phyloP scores from a whole-genome alignment of 1,140 invertebrate species.

The Lepidostoma basale region DNA sequence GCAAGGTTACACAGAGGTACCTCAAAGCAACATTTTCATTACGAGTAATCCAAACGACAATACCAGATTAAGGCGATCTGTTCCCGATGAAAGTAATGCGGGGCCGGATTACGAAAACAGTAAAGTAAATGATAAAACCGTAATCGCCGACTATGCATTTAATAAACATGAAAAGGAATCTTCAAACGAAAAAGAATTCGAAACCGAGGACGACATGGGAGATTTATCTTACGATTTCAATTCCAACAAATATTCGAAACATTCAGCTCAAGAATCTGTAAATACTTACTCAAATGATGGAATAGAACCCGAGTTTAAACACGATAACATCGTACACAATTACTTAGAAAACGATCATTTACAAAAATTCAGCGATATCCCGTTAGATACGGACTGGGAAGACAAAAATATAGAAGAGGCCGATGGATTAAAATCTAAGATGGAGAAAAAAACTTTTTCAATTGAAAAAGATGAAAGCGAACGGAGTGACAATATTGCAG shows the following conservation, averaged over 20 bases:
- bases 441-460: not conserved
- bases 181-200: constrained; percentile 27
- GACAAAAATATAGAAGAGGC: not conserved
- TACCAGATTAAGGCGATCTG: not conserved
- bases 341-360: too few species aligned
- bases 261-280: too few species aligned
- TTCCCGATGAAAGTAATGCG: not conserved
- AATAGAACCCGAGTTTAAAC: too few species aligned
- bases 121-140: not conserved
- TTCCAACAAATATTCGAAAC: not conserved
- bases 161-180: not conserved
- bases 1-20: not conserved
- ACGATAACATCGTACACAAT: too few species aligned
- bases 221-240: constrained; percentile 36
- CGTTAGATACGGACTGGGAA: not conserved
- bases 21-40: not conserved
- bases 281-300: too few species aligned
- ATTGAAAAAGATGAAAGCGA: constrained; percentile 21
- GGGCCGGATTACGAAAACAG: not conserved
- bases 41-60: not conserved
- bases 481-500: constrained; percentile 2
- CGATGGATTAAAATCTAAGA: not conserved
- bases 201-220: constrained; percentile 43
- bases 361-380: too few species aligned
- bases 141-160: not conserved